phyloP scores from a whole-genome alignment of 2,797 vertebrate species.

The Liasis olivaceus region DNA sequence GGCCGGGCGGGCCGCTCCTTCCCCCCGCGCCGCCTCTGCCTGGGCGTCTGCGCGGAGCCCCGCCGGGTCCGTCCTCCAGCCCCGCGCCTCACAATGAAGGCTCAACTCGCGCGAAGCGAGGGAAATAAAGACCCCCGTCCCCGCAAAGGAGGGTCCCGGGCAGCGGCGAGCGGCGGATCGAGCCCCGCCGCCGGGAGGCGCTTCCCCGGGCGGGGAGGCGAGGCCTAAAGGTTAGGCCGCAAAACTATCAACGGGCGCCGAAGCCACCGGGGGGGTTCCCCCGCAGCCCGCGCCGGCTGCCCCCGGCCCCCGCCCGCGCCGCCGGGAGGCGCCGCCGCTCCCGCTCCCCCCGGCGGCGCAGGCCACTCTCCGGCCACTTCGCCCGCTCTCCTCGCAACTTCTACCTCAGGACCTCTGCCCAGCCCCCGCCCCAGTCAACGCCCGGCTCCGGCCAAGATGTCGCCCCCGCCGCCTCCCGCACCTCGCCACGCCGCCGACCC shows the following conservation, averaged over 20 bases:
- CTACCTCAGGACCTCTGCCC: constrained; percentile 29
- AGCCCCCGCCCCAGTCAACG: not conserved
- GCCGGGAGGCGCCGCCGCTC: not conserved
- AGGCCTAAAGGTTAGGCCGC: constrained; percentile 87
- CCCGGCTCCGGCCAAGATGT: constrained; percentile 10
- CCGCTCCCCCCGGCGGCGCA: constrained; percentile 33
- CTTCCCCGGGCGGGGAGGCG: constrained; percentile 45
- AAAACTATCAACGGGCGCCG: constrained; percentile 76
- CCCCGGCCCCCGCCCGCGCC: not conserved
- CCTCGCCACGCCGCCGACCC: not conserved
- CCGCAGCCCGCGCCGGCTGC: not conserved
- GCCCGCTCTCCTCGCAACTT: constrained; percentile 70
- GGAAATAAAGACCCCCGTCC: accelerated
- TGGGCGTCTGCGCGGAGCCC: constrained; percentile 44
- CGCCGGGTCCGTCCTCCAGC: constrained; percentile 23
- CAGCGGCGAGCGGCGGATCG: too few species aligned
- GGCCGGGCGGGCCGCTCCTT: not conserved
- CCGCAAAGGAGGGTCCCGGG: not conserved
- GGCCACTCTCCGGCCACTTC: constrained; percentile 67
- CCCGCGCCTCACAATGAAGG: constrained; percentile 67
- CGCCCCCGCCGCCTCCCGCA: not conserved
- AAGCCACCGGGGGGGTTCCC: constrained; percentile 43
- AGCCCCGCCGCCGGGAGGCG: not conserved
- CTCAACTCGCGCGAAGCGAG: constrained; percentile 9
- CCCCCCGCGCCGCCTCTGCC: constrained; percentile 36